These are phyloP conservation scores for Opisthocomus hoazin DNA, from an alignment of 2,113 vertebrate species.

Conservation along the genomic window DNA sequence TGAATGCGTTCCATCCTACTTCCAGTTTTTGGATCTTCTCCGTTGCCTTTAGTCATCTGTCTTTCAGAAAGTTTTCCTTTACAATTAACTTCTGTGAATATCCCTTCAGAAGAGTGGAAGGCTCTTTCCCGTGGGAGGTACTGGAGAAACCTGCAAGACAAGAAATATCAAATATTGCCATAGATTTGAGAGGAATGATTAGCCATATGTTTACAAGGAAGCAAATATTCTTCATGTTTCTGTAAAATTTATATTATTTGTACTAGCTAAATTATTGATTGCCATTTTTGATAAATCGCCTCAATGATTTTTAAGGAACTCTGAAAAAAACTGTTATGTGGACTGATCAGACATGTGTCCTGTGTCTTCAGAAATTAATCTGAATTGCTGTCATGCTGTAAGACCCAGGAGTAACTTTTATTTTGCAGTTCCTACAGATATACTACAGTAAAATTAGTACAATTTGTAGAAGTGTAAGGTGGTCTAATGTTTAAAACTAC, in stretches of 20 bases:
- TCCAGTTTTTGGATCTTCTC: conserved; percentile 77
- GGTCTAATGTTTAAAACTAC: not conserved
- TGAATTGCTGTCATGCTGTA: not conserved
- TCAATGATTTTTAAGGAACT: not conserved
- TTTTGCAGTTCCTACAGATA: not conserved
- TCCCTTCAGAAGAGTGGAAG: conserved; percentile 18
- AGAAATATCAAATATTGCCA: conserved; percentile 4
- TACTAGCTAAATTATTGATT: not conserved
- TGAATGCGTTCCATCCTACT: conserved; percentile 83
- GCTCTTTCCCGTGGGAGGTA: not conserved
- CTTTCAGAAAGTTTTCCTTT: conserved; percentile 14
- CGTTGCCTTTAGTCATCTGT: conserved; percentile 85
- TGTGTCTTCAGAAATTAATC: not conserved
- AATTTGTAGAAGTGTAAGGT: not conserved
- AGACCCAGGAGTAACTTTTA: not conserved
- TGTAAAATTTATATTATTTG: not conserved
- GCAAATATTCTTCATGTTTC: not conserved
- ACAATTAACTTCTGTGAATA: conserved; percentile 2
- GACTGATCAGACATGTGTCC: not conserved
- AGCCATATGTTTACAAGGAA: not conserved
- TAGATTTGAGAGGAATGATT: not conserved
- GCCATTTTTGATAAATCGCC: not conserved
- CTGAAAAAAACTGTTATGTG: not conserved
- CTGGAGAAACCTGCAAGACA: conserved; percentile 38
- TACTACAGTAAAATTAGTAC: not conserved